A percentile compares a stretch with the other conserved stretches of the same genome.
phyloP scores from a whole-genome alignment of 2,797 vertebrate genomes.

The Trachops cirrhosus region DNA sequence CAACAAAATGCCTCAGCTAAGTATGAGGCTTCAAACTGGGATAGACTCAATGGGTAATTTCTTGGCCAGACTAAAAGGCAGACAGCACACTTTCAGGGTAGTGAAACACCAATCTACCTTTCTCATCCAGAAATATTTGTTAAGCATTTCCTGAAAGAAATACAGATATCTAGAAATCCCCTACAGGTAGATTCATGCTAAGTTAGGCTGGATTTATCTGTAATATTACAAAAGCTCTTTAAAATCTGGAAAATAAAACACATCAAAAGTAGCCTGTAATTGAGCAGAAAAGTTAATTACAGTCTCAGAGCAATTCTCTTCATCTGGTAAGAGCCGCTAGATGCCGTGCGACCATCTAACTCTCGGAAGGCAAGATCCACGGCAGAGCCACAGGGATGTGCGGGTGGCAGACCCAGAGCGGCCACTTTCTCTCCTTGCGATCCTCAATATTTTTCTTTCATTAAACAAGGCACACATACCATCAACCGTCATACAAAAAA shows the following conservation, averaged over 20 bases:
- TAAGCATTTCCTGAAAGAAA: constrained; percentile 5
- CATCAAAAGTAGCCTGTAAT: not conserved
- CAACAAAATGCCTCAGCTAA: not conserved
- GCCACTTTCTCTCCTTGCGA: not conserved
- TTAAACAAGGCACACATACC: not conserved
- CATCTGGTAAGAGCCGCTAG: not conserved
- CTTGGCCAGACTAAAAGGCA: not conserved
- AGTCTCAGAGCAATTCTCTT: constrained; percentile 10
- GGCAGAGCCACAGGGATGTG: not conserved
- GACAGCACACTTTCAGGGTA: not conserved
- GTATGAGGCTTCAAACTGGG: not conserved
- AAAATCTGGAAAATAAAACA: constrained; percentile 55
- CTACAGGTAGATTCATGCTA: not conserved
- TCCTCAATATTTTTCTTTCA: not conserved
- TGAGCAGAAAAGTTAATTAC: constrained; percentile 50
- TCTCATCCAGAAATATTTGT: not conserved
- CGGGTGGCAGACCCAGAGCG: not conserved
- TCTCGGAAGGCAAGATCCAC: not conserved
- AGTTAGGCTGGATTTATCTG: not conserved
- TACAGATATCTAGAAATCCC: not conserved
- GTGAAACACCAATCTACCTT: not conserved
- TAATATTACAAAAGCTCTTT: not conserved
- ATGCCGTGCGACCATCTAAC: not conserved
- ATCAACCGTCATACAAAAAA: constrained; percentile 11
- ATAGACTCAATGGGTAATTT: not conserved